These are phyloP conservation scores for Drosophila parabipectinata DNA, from an alignment of 1,140 invertebrate genomes.

Conservation along the genomic window DNA sequence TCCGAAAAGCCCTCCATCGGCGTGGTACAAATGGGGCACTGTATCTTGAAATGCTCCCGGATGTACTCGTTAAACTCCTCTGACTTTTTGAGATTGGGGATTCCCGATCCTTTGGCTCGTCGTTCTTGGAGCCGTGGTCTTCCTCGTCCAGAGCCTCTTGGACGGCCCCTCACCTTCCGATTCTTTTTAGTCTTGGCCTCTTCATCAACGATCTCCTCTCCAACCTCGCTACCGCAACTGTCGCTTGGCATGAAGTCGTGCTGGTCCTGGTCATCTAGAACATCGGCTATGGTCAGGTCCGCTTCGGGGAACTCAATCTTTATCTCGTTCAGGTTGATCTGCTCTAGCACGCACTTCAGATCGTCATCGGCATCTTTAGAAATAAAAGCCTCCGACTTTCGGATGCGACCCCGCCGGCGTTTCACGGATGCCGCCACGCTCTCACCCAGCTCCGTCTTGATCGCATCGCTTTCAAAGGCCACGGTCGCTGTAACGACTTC, in stretches of 20 bases:
- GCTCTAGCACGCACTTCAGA: slow-evolving; percentile 59
- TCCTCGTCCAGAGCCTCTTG: slow-evolving; percentile 16
- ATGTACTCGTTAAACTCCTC: slow-evolving; percentile 67
- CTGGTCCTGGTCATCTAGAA: slow-evolving; percentile 54
- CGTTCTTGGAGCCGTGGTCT: neutral
- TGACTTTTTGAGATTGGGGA: slow-evolving; percentile 50
- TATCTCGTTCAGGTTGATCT: slow-evolving; percentile 71
- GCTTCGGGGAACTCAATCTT: slow-evolving; percentile 71
- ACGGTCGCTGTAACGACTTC: slow-evolving; percentile 4
- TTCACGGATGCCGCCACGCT: slow-evolving; percentile 64
- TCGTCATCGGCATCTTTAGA: slow-evolving; percentile 46
- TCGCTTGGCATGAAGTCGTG: slow-evolving; percentile 1
- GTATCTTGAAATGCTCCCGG: slow-evolving; percentile 55
- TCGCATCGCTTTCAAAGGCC: neutral
- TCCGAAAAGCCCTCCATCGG: slow-evolving; percentile 52
- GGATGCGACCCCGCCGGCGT: slow-evolving; percentile 61
- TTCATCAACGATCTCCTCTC: slow-evolving; percentile 38
- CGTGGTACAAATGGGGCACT: slow-evolving; percentile 51
- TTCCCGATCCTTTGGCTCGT: neutral
- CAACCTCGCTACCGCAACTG: slow-evolving; percentile 33
- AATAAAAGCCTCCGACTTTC: slow-evolving; percentile 29
- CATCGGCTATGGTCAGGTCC: slow-evolving; percentile 69
- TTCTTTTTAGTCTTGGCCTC: slow-evolving; percentile 21
- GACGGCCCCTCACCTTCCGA: slow-evolving; percentile 4
- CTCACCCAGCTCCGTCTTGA: slow-evolving; percentile 29